phyloP scores from a whole-genome alignment of 1,140 invertebrate species.

The Spodoptera litura region DNA sequence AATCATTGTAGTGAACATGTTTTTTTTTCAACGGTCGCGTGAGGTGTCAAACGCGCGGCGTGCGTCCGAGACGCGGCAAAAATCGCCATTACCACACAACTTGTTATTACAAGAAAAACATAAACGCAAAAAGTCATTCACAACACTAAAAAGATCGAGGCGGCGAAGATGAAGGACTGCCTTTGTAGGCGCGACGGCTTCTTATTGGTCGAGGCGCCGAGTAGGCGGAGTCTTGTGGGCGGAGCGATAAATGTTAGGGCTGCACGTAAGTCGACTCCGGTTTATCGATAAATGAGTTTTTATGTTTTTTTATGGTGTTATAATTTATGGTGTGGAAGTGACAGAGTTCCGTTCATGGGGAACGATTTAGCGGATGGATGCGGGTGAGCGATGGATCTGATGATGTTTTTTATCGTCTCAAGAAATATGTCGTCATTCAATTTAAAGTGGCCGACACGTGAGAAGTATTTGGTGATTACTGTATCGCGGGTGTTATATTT shows the following conservation, averaged over 20 bases:
- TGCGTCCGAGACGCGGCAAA: conserved; percentile 64
- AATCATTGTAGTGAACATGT: conserved; percentile 48
- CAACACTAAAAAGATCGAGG: conserved; percentile 79
- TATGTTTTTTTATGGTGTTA: conserved; percentile 71
- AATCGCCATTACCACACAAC: conserved; percentile 65
- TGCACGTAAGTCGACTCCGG: conserved; percentile 58
- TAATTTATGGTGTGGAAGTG: conserved; percentile 80
- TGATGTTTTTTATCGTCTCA: conserved; percentile 32
- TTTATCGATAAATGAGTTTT: conserved; percentile 79
- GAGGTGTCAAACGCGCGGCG: conserved; percentile 71
- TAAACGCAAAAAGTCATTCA: conserved; percentile 77
- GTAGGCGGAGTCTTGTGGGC: conserved; percentile 69
- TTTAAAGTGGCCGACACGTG: conserved; percentile 26
- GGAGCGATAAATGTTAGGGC: conserved; percentile 65
- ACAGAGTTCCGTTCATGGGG: conserved; percentile 68
- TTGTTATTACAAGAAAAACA: conserved; percentile 63
- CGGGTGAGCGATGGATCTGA: conserved; percentile 45
- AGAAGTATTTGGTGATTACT: conserved; percentile 24
- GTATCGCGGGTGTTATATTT: conserved; percentile 23
- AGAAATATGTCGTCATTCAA: conserved; percentile 21
- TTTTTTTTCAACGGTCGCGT: conserved; percentile 64
- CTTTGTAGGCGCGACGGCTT: conserved; percentile 51
- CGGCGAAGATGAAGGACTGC: conserved; percentile 61
- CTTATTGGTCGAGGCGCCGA: conserved; percentile 69
- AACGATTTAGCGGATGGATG: conserved; percentile 53